Conservation (phyloP, 2,888 invertebrate species). For the Nymphalis c-album region DNA sequence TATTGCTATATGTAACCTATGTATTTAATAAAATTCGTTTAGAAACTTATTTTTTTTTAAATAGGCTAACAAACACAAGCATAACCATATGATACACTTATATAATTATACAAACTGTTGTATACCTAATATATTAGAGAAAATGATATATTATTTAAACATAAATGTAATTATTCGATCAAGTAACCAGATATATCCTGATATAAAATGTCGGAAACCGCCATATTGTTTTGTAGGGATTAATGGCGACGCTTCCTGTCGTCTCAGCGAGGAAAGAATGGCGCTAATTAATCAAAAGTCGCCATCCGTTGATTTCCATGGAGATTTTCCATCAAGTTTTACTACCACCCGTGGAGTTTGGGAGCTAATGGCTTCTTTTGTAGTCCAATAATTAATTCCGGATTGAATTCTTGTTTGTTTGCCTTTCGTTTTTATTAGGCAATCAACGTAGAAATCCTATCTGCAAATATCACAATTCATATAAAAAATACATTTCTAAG, state of each 20-base stretch:
- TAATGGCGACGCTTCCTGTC: slow-evolving; percentile 66
- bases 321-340: slow-evolving; percentile 60
- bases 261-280: slow-evolving; percentile 72
- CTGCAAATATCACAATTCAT: neutral
- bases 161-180: slow-evolving; percentile 36
- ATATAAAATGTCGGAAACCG: slow-evolving; percentile 56
- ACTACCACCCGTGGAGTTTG: slow-evolving; percentile 65
- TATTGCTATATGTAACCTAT: too few relatives aligned
- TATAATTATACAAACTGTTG: too few relatives aligned
- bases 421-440: slow-evolving; percentile 46
- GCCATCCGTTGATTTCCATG: slow-evolving; percentile 76
- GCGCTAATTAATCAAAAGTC: slow-evolving; percentile 80
- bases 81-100: too few relatives aligned
- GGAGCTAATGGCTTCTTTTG: slow-evolving; percentile 72
- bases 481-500: neutral
- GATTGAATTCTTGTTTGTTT: slow-evolving; percentile 70
- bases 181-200: slow-evolving; percentile 59
- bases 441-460: neutral
- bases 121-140: too few relatives aligned
- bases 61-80: too few relatives aligned
- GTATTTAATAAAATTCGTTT: too few relatives aligned
- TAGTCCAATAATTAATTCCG: slow-evolving; percentile 59
- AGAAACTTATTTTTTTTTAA: too few relatives aligned
- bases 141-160: neutral
- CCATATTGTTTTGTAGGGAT: slow-evolving; percentile 73